phyloP scores from a whole-genome alignment of 2,113 vertebrate species.

The Xiphophorus maculatus region DNA sequence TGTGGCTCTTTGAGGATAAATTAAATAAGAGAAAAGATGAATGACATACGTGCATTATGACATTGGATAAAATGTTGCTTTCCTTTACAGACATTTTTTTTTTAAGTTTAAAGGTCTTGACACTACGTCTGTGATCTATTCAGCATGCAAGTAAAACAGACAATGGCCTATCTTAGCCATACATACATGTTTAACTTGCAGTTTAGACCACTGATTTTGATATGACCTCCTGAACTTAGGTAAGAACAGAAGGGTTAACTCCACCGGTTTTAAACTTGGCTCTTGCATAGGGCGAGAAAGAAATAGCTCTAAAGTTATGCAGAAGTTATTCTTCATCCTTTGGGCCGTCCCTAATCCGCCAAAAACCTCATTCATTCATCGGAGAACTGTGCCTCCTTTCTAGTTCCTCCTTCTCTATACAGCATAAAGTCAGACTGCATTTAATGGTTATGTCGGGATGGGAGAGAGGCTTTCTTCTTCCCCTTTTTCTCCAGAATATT shows the following conservation, averaged over 20 bases:
- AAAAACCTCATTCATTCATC: conserved; percentile 87
- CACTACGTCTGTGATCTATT: background rate
- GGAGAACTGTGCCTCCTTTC: conserved; percentile 87
- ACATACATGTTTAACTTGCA: background rate
- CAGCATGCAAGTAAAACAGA: background rate
- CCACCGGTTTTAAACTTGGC: conserved; percentile 77
- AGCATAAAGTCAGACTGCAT: conserved; percentile 99
- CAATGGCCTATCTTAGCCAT: background rate
- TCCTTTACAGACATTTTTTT: background rate
- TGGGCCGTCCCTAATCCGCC: conserved; percentile 84
- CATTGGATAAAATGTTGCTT: background rate
- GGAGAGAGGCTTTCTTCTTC: conserved; percentile 93
- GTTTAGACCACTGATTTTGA: background rate
- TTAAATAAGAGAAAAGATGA: background rate
- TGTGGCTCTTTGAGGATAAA: background rate
- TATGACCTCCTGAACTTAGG: conserved; percentile 35
- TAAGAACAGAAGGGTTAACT: conserved; percentile 78
- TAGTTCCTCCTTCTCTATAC: conserved; percentile 89
- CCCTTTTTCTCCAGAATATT: conserved; percentile 90
- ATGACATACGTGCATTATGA: background rate
- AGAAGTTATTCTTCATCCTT: conserved; percentile 85
- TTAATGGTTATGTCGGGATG: conserved; percentile 99
- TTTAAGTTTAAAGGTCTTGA: background rate
- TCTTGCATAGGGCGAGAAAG: conserved; percentile 75
- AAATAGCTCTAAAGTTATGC: conserved; percentile 86